phyloP scores from a whole-genome alignment of 2,113 vertebrate species.

The Gorsachius goisagi region DNA sequence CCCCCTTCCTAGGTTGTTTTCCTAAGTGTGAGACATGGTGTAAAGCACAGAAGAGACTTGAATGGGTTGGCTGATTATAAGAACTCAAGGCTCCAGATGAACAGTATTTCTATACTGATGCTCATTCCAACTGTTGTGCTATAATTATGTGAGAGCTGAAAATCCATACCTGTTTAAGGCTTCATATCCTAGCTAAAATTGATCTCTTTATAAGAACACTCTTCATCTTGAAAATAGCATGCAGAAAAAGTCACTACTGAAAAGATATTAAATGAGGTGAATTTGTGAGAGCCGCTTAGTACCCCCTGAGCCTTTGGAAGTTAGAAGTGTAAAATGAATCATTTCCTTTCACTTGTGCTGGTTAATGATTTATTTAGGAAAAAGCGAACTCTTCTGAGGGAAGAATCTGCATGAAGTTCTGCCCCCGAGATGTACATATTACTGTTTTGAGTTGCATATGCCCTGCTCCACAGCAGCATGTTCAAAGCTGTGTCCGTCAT shows the following conservation, averaged over 20 bases:
- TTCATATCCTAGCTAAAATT: neutral
- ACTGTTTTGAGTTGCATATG: neutral
- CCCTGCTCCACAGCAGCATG: fast-evolving
- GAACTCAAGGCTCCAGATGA: neutral
- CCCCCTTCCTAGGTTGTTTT: neutral
- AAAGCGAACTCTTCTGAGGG: neutral
- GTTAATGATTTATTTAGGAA: neutral
- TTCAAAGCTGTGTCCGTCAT: neutral
- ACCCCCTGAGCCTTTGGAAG: neutral
- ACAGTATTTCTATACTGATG: neutral
- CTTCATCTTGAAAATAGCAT: neutral
- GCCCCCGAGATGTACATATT: neutral
- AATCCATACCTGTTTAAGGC: neutral
- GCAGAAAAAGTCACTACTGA: neutral
- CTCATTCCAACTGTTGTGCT: neutral
- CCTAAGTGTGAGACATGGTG: neutral
- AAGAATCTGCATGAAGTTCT: neutral
- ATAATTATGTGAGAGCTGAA: neutral
- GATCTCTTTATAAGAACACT: neutral
- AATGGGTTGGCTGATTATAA: neutral
- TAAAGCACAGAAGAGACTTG: neutral
- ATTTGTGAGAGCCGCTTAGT: neutral
- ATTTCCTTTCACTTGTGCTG: neutral
- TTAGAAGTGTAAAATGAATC: neutral
- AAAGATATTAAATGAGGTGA: neutral